Evolutionary conservation across 2,113 vertebrate genomes (phyloP).

Genomic region (Macroglossus sobrinus): DNA sequence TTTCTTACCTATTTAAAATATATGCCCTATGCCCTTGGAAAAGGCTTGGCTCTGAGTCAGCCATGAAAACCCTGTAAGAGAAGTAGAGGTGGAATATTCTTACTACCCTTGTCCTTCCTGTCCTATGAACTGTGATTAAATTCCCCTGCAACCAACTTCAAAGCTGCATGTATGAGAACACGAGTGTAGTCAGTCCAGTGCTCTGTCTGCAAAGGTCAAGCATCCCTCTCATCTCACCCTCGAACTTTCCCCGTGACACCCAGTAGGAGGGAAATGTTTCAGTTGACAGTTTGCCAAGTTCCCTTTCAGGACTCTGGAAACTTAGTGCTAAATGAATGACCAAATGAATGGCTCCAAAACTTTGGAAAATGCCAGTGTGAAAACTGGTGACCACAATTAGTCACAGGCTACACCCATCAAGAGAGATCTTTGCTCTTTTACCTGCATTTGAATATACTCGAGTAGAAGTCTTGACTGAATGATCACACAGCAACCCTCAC

Average conservation of each 20-base stretch:
- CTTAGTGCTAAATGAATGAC: not conserved
- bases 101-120: not conserved
- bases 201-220: not conserved
- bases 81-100: not conserved
- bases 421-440: not conserved
- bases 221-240: not conserved
- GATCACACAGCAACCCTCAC: not conserved
- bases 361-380: not conserved
- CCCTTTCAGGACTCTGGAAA: not conserved
- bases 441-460: not conserved
- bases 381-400: not conserved
- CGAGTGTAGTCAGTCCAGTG: rapidly evolving
- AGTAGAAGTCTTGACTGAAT: not conserved
- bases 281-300: not conserved
- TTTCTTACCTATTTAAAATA: not conserved
- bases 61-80: not conserved
- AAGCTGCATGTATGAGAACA: not conserved
- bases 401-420: not conserved
- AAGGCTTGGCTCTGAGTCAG: not conserved
- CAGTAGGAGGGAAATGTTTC: not conserved
- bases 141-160: not conserved
- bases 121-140: not conserved
- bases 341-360: not conserved
- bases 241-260: not conserved
- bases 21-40: rapidly evolving